phyloP scores from a whole-genome alignment of 2,888 invertebrate species.

The Dilophus febrilis region DNA sequence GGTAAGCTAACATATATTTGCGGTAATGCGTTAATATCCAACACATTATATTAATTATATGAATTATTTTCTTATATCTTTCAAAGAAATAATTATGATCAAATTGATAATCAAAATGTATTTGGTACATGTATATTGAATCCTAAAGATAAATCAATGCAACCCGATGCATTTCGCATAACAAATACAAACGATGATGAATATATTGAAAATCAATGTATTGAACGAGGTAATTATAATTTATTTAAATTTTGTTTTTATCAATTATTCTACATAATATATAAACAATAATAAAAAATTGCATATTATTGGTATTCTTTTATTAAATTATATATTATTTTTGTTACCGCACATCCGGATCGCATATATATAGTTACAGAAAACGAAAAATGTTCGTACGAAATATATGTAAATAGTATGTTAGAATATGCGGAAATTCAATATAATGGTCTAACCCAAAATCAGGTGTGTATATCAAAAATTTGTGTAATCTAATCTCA shows the following conservation, averaged over 20 bases:
- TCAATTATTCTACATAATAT: too few species aligned
- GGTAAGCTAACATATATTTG: constrained; percentile 16
- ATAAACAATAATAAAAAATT: too few species aligned
- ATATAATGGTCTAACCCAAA: constrained; percentile 25
- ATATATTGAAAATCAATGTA: constrained; percentile 72
- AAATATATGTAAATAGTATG: constrained; percentile 53
- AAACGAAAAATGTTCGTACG: constrained; percentile 52
- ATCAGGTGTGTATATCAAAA: constrained; percentile 23
- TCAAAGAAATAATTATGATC: constrained; percentile 9
- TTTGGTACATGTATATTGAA: constrained; percentile 52
- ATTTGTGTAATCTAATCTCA: too few species aligned
- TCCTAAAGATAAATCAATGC: constrained; percentile 52
- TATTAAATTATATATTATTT: too few species aligned
- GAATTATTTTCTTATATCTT: too few species aligned
- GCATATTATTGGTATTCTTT: too few species aligned
- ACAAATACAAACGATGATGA: constrained; percentile 52
- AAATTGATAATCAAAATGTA: constrained; percentile 19
- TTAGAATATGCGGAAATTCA: constrained; percentile 38
- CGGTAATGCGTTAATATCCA: background rate
- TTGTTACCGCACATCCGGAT: too few species aligned
- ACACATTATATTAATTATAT: background rate
- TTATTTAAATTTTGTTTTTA: constrained; percentile 4
- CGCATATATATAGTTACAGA: constrained; percentile 16
- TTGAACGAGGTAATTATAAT: constrained; percentile 38
- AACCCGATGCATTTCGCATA: constrained; percentile 60